Percentiles rank a stretch among this genome's conserved stretches.
phyloP scores from a whole-genome alignment of 2,797 vertebrate species.

The Cirrhinus mrigala region DNA sequence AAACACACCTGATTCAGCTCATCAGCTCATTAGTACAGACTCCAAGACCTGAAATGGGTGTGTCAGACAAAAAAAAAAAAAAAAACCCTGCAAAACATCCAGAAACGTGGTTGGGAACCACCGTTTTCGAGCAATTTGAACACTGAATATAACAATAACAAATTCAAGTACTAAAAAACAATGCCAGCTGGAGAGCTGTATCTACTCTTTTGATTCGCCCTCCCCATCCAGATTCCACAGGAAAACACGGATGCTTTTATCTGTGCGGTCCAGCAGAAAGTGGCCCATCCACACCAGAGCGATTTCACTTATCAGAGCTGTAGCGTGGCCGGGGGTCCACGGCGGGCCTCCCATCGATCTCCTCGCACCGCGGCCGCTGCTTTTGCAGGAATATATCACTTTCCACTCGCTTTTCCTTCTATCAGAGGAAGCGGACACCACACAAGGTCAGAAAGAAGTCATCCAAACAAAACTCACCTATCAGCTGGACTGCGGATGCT shows the following conservation, averaged over 20 bases:
- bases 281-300: constrained; percentile 67
- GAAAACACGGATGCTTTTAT: constrained; percentile 65
- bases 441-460: constrained; percentile 51
- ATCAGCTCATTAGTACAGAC: not conserved
- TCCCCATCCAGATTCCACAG: not conserved
- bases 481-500: constrained; percentile 27
- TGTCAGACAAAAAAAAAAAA: not conserved
- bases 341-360: constrained; percentile 66
- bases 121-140: not conserved
- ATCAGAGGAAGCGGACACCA: constrained; percentile 52
- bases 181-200: not conserved
- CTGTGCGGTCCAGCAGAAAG: constrained; percentile 70
- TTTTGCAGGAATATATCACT: constrained; percentile 53
- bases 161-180: not conserved
- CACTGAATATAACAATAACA: not conserved
- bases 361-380: constrained; percentile 51
- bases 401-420: constrained; percentile 51
- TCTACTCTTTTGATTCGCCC: not conserved
- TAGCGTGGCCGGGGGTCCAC: constrained; percentile 58
- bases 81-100: not conserved
- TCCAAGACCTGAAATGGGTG: not conserved
- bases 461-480: constrained; percentile 53
- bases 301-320: constrained; percentile 73
- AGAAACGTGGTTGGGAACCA: not conserved
- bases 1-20: not conserved